phyloP scores from a whole-genome alignment of 2,113 vertebrate genomes.

The Pedetes capensis region DNA sequence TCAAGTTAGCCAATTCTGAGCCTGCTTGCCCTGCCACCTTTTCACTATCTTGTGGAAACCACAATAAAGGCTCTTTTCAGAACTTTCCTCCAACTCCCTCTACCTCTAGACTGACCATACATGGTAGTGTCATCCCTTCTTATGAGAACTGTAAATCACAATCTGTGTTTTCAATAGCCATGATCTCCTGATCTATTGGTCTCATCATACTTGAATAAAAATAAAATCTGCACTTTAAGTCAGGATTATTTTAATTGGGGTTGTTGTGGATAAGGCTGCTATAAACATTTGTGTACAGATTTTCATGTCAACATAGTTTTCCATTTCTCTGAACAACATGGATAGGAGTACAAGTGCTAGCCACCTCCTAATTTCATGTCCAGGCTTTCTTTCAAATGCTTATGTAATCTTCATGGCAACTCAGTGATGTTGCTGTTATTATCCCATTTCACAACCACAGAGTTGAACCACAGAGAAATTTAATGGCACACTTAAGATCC shows the following conservation, averaged over 20 bases:
- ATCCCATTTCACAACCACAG: neutral
- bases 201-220: neutral
- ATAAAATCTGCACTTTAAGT: neutral
- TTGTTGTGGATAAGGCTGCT: neutral
- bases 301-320: neutral
- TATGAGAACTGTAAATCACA: neutral
- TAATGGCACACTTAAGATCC: neutral
- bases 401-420: neutral
- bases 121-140: no score
- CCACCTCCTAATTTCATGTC: neutral
- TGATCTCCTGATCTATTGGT: neutral
- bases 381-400: neutral
- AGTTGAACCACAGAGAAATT: neutral
- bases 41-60: neutral
- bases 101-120: neutral
- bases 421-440: neutral
- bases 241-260: neutral
- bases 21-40: neutral
- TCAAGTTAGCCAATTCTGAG: neutral
- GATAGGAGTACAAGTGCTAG: neutral
- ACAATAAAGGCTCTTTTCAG: neutral
- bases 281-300: neutral
- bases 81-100: no score
- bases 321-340: neutral
- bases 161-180: neutral